These are phyloP conservation scores for Watsonalla cultraria DNA, from an alignment of 2,888 invertebrate genomes.

Conservation along the genomic window DNA sequence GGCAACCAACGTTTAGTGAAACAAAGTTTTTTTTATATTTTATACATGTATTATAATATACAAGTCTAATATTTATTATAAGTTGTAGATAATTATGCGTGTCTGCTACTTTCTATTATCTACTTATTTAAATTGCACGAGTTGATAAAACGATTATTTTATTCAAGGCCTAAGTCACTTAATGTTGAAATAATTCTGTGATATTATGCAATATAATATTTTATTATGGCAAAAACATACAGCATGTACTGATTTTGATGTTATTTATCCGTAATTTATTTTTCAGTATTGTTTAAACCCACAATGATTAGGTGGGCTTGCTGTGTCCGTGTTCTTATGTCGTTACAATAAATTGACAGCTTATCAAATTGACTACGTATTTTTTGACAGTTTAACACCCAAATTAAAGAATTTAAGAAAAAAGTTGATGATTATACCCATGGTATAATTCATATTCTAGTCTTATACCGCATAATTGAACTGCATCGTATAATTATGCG, in stretches of 20 bases:
- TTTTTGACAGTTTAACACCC: conserved; percentile 5
- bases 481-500: too few species aligned
- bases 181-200: too few species aligned
- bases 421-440: too few species aligned
- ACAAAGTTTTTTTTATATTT: conserved; percentile 13
- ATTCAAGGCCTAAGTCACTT: conserved; percentile 12
- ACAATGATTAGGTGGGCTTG: conserved; percentile 39
- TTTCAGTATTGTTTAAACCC: conserved; percentile 18
- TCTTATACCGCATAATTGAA: too few species aligned
- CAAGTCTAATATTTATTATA: conserved; percentile 29
- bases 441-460: too few species aligned
- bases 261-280: too few species aligned
- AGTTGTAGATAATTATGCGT: conserved; percentile 42
- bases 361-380: conserved; percentile 41
- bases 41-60: conserved; percentile 34
- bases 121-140: conserved; percentile 75
- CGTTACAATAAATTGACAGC: conserved; percentile 44
- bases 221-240: too few species aligned
- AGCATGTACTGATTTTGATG: too few species aligned
- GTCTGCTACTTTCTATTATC: conserved; percentile 54
- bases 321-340: conserved; percentile 20
- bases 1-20: conserved; percentile 44
- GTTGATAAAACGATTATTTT: conserved; percentile 72
- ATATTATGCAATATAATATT: too few species aligned
- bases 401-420: too few species aligned